Evolutionary conservation across 2,113 vertebrate species (phyloP).

Genomic region (Stomatorhinus ivindoensis): DNA sequence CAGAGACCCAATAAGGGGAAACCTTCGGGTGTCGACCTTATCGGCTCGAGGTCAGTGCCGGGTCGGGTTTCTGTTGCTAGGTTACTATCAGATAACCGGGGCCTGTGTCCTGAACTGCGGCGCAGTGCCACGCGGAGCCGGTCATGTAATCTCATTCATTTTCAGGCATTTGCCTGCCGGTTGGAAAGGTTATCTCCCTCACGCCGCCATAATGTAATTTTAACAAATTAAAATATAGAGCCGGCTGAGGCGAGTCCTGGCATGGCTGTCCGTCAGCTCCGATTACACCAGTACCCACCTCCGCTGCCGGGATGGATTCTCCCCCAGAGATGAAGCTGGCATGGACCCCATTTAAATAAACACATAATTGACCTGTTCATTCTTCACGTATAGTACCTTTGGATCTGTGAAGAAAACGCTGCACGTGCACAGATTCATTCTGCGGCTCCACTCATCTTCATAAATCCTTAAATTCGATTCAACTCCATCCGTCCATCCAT

Average conservation of each 20-base stretch:
- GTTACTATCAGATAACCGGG: constrained; percentile 70
- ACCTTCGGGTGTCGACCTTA: constrained; percentile 75
- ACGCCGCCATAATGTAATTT: constrained; percentile 67
- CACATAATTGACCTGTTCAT: background rate
- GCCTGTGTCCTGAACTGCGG: constrained; percentile 37
- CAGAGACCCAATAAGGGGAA: constrained; percentile 61
- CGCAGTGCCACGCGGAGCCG: constrained; percentile 59
- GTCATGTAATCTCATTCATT: constrained; percentile 73
- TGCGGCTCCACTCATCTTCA: background rate
- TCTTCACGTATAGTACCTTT: background rate
- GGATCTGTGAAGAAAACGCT: background rate
- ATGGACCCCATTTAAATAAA: constrained; percentile 34
- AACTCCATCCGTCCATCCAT: background rate
- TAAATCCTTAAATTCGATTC: background rate
- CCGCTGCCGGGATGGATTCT: constrained; percentile 52
- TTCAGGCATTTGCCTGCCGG: constrained; percentile 64
- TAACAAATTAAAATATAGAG: constrained; percentile 72
- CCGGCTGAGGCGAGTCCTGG: constrained; percentile 55
- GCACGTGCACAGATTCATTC: background rate
- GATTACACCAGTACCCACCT: constrained; percentile 54
- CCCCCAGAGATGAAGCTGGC: constrained; percentile 40
- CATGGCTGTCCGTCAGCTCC: constrained; percentile 50
- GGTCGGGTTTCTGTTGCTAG: constrained; percentile 73
- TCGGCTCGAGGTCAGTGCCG: constrained; percentile 69
- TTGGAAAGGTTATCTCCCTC: constrained; percentile 66